Percentiles rank a stretch among this genome's conserved stretches.
phyloP scores from a whole-genome alignment of 2,797 vertebrate species.

The Cygnus olor region DNA sequence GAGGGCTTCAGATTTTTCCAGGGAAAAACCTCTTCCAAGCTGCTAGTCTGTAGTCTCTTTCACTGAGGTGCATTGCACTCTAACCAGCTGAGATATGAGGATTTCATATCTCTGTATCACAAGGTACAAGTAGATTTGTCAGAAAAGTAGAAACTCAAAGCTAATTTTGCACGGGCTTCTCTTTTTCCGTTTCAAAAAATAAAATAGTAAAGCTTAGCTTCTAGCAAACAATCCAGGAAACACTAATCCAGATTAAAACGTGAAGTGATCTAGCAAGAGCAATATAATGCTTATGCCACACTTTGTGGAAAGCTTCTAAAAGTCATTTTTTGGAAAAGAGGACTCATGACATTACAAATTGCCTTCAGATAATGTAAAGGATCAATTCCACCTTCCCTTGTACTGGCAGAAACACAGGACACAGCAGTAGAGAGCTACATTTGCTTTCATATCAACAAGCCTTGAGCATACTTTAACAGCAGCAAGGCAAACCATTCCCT shows the following conservation, averaged over 20 bases:
- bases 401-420: neutral
- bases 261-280: neutral
- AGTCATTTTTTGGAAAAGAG: neutral
- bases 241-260: neutral
- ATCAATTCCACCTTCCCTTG: neutral
- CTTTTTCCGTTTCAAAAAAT: neutral
- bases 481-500: neutral
- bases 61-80: neutral
- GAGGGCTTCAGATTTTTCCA: neutral
- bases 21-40: neutral
- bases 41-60: neutral
- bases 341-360: neutral
- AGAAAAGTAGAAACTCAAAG: neutral
- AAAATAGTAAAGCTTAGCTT: neutral
- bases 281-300: neutral
- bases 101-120: neutral
- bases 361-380: neutral
- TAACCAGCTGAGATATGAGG: neutral
- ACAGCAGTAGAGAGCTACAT: neutral
- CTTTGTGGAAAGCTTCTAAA: neutral
- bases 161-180: neutral
- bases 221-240: neutral
- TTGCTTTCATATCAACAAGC: neutral
- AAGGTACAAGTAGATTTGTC: neutral
- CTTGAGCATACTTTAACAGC: neutral